Conservation (phyloP, 2,888 invertebrate genomes). For the Xestia xanthographa region DNA sequence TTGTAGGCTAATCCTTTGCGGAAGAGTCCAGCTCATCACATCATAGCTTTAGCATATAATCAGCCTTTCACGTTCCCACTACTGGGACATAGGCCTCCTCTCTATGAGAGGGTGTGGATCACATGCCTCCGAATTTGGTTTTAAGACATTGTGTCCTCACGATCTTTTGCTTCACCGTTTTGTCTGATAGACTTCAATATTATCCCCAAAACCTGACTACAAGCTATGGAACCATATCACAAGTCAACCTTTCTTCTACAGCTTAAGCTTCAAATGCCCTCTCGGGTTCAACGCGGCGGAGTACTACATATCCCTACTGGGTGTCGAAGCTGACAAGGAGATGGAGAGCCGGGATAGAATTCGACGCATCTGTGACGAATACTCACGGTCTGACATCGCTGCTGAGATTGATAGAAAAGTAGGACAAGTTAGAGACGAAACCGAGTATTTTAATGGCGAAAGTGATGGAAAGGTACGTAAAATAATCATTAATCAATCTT, state of each 20-base stretch:
- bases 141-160: neutral
- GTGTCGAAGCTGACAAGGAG: constrained; percentile 84
- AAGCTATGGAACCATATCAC: neutral
- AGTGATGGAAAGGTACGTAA: constrained; percentile 80
- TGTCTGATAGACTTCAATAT: neutral
- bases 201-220: neutral
- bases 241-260: constrained; percentile 69
- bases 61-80: neutral
- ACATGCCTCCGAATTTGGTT: neutral
- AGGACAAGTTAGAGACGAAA: constrained; percentile 84
- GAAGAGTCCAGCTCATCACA: no score
- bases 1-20: no score
- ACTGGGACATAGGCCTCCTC: neutral
- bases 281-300: constrained; percentile 96
- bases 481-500: neutral
- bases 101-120: no score
- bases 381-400: constrained; percentile 87
- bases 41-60: neutral
- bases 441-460: constrained; percentile 84
- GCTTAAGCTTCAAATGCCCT: constrained; percentile 93
- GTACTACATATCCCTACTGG: constrained; percentile 93
- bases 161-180: neutral
- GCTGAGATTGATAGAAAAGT: constrained; percentile 81
- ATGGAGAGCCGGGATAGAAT: constrained; percentile 85
- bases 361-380: constrained; percentile 90